phyloP scores from a whole-genome alignment of 2,797 vertebrate species.

The Cuniculus paca region DNA sequence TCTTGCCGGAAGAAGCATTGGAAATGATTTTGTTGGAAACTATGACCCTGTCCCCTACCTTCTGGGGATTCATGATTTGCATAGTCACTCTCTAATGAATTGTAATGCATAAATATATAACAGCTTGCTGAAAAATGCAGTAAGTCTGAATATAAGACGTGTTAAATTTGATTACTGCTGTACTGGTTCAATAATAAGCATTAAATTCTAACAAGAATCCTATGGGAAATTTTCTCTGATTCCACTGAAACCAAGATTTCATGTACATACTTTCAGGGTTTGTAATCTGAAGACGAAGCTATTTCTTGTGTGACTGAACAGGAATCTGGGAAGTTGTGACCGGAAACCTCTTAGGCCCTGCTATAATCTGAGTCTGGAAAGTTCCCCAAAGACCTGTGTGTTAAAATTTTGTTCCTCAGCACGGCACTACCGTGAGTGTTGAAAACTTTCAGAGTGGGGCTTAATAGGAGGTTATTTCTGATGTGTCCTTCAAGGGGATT shows the following conservation, averaged over 20 bases:
- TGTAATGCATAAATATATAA: not conserved
- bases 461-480: not conserved
- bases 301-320: not conserved
- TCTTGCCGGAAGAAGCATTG: not conserved
- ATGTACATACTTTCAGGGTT: not conserved
- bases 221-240: not conserved
- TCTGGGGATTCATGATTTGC: conserved; percentile 24
- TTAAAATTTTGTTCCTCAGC: not conserved
- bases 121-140: not conserved
- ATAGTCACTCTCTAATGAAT: not conserved
- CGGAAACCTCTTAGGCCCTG: not conserved
- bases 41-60: not conserved
- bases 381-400: not conserved
- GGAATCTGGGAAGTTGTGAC: not conserved
- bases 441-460: not conserved
- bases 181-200: not conserved
- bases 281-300: not conserved
- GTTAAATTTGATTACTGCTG: not conserved
- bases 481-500: not conserved
- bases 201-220: not conserved
- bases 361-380: not conserved
- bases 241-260: not conserved
- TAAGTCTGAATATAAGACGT: conserved; percentile 20
- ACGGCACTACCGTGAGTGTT: not conserved
- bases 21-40: not conserved